These are phyloP conservation scores for Corythoichthys intestinalis DNA, from an alignment of 2,113 vertebrate genomes.

Conservation along the genomic window DNA sequence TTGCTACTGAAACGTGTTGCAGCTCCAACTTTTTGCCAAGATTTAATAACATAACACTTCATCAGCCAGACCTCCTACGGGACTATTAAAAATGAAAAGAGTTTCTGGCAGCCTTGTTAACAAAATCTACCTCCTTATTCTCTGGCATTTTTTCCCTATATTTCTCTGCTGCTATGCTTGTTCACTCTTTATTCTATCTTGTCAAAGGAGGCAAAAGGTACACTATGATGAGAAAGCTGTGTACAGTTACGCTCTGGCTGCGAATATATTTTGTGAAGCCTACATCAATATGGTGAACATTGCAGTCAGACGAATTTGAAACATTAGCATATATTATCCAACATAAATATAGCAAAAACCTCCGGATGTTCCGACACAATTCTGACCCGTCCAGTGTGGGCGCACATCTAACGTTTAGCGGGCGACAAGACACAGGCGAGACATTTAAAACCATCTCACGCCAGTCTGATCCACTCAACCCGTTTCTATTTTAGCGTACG, in stretches of 20 bases:
- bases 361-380: not conserved
- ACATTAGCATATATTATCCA: constrained; percentile 46
- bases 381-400: not conserved
- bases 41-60: constrained; percentile 67
- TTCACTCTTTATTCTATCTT: constrained; percentile 39
- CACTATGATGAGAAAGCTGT: constrained; percentile 39
- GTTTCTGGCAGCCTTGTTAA: constrained; percentile 66
- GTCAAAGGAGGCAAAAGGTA: constrained; percentile 36
- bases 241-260: constrained; percentile 31
- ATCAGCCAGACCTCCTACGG: constrained; percentile 66
- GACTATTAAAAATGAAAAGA: constrained; percentile 73
- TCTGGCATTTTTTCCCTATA: constrained; percentile 50
- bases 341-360: constrained; percentile 31
- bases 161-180: constrained; percentile 33
- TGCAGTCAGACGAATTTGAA: constrained; percentile 34
- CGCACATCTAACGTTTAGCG: constrained; percentile 35
- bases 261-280: constrained; percentile 50
- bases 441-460: constrained; percentile 59
- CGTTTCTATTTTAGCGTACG: constrained; percentile 49
- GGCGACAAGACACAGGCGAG: constrained; percentile 36
- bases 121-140: constrained; percentile 62
- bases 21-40: constrained; percentile 56
- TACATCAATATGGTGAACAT: constrained; percentile 45
- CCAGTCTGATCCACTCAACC: constrained; percentile 57
- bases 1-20: constrained; percentile 49